Conservation (phyloP, 2,113 vertebrate genomes). For the Mobula hypostoma region DNA sequence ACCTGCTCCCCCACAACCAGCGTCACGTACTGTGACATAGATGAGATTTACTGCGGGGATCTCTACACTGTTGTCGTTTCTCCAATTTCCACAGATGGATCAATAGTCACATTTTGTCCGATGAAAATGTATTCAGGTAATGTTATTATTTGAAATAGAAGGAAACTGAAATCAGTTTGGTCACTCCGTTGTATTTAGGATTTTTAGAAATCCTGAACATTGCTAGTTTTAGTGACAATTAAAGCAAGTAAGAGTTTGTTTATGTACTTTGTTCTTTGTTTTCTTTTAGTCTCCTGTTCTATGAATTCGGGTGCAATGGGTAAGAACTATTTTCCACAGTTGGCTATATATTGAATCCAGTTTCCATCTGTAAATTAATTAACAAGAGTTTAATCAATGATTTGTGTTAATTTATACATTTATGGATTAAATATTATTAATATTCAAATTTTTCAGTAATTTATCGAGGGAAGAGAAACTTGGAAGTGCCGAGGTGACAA, state of each 20-base stretch:
- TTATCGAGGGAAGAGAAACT: conserved; percentile 63
- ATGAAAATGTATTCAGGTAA: conserved; percentile 78
- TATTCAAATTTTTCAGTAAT: conserved; percentile 60
- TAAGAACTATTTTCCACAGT: conserved; percentile 53
- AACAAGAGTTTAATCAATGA: conserved; percentile 6
- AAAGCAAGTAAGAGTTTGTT: background rate
- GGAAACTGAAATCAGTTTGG: background rate
- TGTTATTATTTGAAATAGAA: conserved; percentile 25
- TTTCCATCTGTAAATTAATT: background rate
- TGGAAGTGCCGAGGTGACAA: conserved; percentile 44
- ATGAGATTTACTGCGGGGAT: conserved; percentile 68
- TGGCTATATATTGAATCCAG: conserved; percentile 26
- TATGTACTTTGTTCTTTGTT: conserved; percentile 45
- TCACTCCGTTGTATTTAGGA: background rate
- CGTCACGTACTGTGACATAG: conserved; percentile 68
- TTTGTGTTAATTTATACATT: background rate
- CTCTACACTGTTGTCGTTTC: conserved; percentile 72
- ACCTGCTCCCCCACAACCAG: conserved; percentile 59
- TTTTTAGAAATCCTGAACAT: background rate
- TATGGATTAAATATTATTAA: background rate
- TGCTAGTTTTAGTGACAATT: no score
- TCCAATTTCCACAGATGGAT: conserved; percentile 56
- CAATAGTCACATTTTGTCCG: conserved; percentile 71
- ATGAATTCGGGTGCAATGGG: conserved; percentile 74
- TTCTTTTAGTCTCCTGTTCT: conserved; percentile 72